A percentile compares a stretch with the other conserved stretches of the same genome.
Evolutionary conservation across 2,888 invertebrate genomes (phyloP).

Genomic region (Orgyia antiqua): DNA sequence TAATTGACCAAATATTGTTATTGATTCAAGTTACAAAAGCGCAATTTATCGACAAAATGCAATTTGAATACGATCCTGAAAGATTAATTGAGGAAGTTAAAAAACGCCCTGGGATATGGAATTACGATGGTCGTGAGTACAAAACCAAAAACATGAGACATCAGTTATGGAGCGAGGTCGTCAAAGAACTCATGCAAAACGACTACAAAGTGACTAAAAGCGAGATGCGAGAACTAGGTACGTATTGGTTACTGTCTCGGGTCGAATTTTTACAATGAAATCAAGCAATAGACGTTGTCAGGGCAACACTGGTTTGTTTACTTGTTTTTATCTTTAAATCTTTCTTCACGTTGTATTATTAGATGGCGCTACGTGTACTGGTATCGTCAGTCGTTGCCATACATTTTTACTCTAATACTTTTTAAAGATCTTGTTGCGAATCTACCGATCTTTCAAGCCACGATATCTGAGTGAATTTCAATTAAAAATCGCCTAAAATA

Average conservation of each 20-base stretch:
- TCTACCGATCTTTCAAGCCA: too few relatives aligned
- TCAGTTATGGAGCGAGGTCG: conserved; percentile 58
- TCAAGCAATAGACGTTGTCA: too few relatives aligned
- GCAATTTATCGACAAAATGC: conserved; percentile 35
- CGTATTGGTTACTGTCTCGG: conserved; percentile 14
- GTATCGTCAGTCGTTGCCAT: too few relatives aligned
- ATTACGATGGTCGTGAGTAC: conserved; percentile 53
- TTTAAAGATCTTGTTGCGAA: too few relatives aligned
- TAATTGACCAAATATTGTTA: conserved; percentile 3
- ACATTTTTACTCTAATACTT: too few relatives aligned
- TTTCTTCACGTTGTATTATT: too few relatives aligned
- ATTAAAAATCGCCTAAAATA: too few relatives aligned
- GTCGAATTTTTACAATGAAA: too few relatives aligned
- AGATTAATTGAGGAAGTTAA: conserved; percentile 58
- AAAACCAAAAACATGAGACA: conserved; percentile 46
- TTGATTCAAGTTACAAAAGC: conserved; percentile 27
- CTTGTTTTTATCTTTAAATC: too few relatives aligned
- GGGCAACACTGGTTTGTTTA: too few relatives aligned
- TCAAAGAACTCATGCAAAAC: conserved; percentile 51
- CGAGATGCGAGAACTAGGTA: conserved; percentile 66
- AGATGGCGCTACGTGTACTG: too few relatives aligned
- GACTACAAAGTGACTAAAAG: conserved; percentile 56
- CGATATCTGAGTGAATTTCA: too few relatives aligned
- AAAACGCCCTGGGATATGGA: conserved; percentile 67
- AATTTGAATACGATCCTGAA: conserved; percentile 70